Conservation (phyloP, 2,113 vertebrate species). For the Chaenogobius annularis region DNA sequence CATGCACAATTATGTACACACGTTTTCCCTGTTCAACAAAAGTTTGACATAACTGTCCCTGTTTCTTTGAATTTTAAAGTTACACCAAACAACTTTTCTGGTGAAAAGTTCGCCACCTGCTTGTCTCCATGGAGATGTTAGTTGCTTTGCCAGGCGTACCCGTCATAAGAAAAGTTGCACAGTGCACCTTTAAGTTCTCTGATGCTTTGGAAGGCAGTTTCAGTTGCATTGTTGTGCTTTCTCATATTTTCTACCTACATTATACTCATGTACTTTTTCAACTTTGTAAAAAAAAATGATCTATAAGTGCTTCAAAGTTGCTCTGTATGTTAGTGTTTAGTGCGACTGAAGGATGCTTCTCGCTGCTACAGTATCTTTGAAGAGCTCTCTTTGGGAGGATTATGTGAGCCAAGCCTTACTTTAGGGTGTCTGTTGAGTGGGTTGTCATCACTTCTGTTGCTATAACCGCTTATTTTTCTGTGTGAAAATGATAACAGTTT, state of each 20-base stretch:
- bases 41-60: no score
- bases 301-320: not conserved
- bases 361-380: not conserved
- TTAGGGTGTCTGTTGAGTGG: not conserved
- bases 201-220: slow-evolving; percentile 17
- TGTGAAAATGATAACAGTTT: not conserved
- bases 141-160: no score
- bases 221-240: not conserved
- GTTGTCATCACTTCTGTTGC: slow-evolving; percentile 2
- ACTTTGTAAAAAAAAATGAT: not conserved
- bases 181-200: slow-evolving; percentile 1
- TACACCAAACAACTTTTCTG: no score
- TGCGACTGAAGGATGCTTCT: not conserved
- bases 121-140: no score
- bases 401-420: not conserved
- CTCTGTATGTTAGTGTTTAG: no score
- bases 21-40: no score
- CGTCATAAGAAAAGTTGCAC: no score
- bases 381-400: not conserved
- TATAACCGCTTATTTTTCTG: not conserved
- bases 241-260: not conserved
- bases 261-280: not conserved
- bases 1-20: no score
- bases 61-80: no score
- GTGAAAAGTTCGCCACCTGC: no score